Base-by-base conservation (phyloP, 2,888 invertebrate species). In the Patella depressa region DNA sequence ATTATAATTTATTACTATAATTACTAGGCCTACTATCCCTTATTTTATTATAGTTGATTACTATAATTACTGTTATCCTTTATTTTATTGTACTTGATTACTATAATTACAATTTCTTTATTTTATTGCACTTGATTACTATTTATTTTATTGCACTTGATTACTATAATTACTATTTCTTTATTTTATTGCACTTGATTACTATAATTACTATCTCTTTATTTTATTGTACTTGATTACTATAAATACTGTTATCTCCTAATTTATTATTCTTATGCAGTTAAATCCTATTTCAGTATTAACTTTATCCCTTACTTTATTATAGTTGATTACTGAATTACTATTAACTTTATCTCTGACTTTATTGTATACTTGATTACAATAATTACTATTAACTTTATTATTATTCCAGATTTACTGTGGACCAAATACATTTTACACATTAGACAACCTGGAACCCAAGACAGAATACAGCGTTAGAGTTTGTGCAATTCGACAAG, bases 381-480 rank as follows among this genome's bases (percentile, higher is more conserved):
- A 9, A 34, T 53, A 73, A 34, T 34, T 34, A 34, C 0, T 34
- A 34, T 34, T 34, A 4, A 34, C 53, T 17, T 55, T 34, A 70
- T 75, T 80, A 78, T 19, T 75, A 0, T 80, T 86, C 12, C 88
- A 93, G 93, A 89, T 93, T 7, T 93, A 93, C 86, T 90, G 90
- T 80, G 93, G 93, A n/a, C 83, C 89, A 17, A 89, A 89, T 72
- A 90, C 91, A 17, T 87, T 85, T n/a, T 92, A 90, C 92, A 95
- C 90, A 93, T 94, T 92, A 78, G 87, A 89, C 55, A 94, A 95
- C 89, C 93, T 97, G 89, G 95, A 95, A 86, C 93, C 95, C 75
- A 95, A 95, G 87, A 94, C 94, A 77, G 95, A 95, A 90, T 96
- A 96, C 82, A 92, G 92, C 93, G 94, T 95, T 87, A 94, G 96